Evolutionary conservation across 2,113 vertebrate species (phyloP), one percentile per base, ranked within the genome.

Genomic region (Tautogolabrus adspersus): DNA sequence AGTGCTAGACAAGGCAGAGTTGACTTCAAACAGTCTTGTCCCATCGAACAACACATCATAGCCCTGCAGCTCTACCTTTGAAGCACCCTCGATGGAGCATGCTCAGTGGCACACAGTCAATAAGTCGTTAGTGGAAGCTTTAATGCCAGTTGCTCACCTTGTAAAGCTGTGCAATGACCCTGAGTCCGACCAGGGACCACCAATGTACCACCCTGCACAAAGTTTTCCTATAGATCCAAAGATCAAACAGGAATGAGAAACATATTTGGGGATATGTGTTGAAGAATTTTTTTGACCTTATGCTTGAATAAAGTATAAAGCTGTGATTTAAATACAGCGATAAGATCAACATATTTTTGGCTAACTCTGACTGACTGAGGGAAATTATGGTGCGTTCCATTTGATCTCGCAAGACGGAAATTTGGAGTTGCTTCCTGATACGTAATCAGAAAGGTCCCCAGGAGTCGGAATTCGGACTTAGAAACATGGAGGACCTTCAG

Each of bases 91-190:
- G 51, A 80, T 21, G 16, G 88, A 92, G 90, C 85, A 87, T 85
- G 88, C 90, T 90, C 88, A 85, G 82, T 76, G 72, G 78, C 63
- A 42, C 66, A 47, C 61, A 38, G 83, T 93, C 90, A 92, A 92
- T 93, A 90, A 89, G 87, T 91, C 83, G 91, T 91, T 91, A 91
- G 65, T 34, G 72, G 74, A 65, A 75, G 67, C 79, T 77, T 82
- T 88, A 81, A 61, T 83, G 73, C 84, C 77, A 51, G 66, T 71
- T 75, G 86, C 72, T 85, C 82, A 72, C 78, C 75, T 84, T 92
- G 66, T 84, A 87, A 93, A 72, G 73, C 71, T 74, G 88, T 76
- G 82, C 70, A 21, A 46, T 91, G 91, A 91, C 87, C 91, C 79
- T 37, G 42, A 82, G 70, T 84, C 78, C 63, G 56, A 59, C 65